Evolutionary conservation across 1,140 invertebrate genomes (phyloP), one percentile per base, ranked within the genome.

Genomic region (Bombus pascuorum): DNA sequence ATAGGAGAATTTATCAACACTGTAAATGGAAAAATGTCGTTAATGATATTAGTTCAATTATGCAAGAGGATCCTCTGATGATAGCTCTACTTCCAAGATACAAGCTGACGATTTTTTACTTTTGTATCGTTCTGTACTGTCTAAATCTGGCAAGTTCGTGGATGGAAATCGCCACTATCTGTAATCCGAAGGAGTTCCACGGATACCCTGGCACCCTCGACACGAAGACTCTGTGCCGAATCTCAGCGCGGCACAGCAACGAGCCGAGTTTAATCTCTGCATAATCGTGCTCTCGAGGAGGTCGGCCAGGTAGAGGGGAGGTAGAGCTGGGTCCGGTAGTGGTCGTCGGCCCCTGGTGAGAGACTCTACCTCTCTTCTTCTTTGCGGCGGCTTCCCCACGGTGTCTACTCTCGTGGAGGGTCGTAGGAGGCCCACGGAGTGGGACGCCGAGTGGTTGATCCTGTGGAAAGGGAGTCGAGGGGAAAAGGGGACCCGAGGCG

Each of bases 261-360:
- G 72, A 80, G 78, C 39, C n/a, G 39, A 89, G 85, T 90, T 87
- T 86, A 90, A 78, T 79, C 86, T 86, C 81, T 70, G 73, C 81
- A 81, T 90, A 85, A 70, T 90, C 71, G 86, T 70, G 74, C 57
- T 89, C 74, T 86, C 66, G 81, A 53, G 28, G 85, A 81, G 53
- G 79, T 34, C 44, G 59, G 34, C 12, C 65, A 83, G 70, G 75
- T 73, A 82, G 78, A n/a, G 57, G 72, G 47, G 74, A 78, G 77
- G 39, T 28, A 71, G 53, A 68, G 80, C 71, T 75, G 75, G 71
- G 78, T 65, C 71, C 68, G 81, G 71, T 83, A 90, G 89, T 92
- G 92, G 92, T 92, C 92, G 91, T 90, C 92, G 91, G 91, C 90
- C 91, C 88, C 87, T 84, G 86, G 75, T 82, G 86, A 81, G 77